Percentiles rank a stretch among this genome's conserved stretches.
phyloP scores from a whole-genome alignment of 2,888 invertebrate species.

The Brenthis hecate region DNA sequence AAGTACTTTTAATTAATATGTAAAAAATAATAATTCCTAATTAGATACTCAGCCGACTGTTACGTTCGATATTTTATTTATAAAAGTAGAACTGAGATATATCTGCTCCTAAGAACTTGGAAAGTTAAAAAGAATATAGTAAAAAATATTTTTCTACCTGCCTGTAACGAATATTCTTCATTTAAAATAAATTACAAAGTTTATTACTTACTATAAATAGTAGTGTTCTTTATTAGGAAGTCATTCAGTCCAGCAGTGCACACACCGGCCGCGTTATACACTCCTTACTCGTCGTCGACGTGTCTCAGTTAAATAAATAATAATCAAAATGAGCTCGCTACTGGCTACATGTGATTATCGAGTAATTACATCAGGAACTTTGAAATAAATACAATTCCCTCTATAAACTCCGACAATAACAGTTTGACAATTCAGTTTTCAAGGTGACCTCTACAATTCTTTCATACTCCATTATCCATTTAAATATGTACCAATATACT shows the following conservation, averaged over 20 bases:
- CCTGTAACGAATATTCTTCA: too few relatives aligned
- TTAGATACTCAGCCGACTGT: too few relatives aligned
- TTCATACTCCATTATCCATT: constrained; percentile 11
- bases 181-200: neutral
- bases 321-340: neutral
- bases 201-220: constrained; percentile 8
- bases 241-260: neutral
- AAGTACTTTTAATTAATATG: too few relatives aligned
- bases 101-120: too few relatives aligned
- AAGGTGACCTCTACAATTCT: constrained; percentile 25
- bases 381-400: constrained; percentile 22
- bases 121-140: too few relatives aligned
- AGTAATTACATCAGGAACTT: neutral
- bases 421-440: constrained; percentile 17
- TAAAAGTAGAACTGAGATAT: too few relatives aligned
- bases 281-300: neutral
- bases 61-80: too few relatives aligned
- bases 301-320: too few relatives aligned
- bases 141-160: too few relatives aligned
- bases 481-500: too few relatives aligned
- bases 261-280: neutral
- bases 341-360: neutral
- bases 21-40: too few relatives aligned
- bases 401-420: constrained; percentile 19
- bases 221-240: constrained; percentile 1